phyloP scores from a whole-genome alignment of 1,140 invertebrate genomes.

The Capitella teleta region DNA sequence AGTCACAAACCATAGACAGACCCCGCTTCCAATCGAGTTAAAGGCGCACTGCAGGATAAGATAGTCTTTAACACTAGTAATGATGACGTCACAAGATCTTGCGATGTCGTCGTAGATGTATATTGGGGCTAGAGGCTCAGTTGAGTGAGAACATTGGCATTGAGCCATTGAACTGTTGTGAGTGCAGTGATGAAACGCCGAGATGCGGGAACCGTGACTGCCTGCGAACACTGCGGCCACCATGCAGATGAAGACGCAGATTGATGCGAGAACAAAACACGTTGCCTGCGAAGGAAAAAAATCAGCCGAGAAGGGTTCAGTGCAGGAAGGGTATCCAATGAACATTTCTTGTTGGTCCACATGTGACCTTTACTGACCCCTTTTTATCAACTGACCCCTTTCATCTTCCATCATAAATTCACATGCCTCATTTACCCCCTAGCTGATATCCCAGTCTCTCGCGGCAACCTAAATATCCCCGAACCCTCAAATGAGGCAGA shows the following conservation, averaged over 20 bases:
- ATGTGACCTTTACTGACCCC: not conserved
- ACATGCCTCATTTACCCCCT: not conserved
- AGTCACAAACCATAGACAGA: slow-evolving; percentile 2
- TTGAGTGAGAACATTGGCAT: not conserved
- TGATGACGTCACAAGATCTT: not conserved
- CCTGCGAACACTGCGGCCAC: slow-evolving; percentile 17
- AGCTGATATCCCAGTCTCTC: not conserved
- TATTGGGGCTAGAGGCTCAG: not conserved
- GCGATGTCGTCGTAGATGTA: slow-evolving; percentile 1
- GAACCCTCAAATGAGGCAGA: too few relatives aligned
- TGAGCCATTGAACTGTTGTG: not conserved
- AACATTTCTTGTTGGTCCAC: not conserved
- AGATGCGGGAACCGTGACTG: slow-evolving; percentile 16
- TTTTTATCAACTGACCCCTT: not conserved
- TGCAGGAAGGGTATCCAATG: not conserved
- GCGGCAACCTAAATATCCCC: not conserved
- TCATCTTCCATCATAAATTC: not conserved
- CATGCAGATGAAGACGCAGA: slow-evolving; percentile 16
- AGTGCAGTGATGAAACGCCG: slow-evolving; percentile 11
- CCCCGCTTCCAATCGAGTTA: slow-evolving; percentile 2
- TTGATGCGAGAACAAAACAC: slow-evolving; percentile 15
- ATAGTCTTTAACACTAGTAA: slow-evolving; percentile 4
- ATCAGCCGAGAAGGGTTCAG: not conserved
- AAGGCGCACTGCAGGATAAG: slow-evolving; percentile 6
- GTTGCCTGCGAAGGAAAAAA: slow-evolving; percentile 14